Evolutionary conservation across 1,140 invertebrate genomes (phyloP).

Genomic region (Hypothenemus hampei): DNA sequence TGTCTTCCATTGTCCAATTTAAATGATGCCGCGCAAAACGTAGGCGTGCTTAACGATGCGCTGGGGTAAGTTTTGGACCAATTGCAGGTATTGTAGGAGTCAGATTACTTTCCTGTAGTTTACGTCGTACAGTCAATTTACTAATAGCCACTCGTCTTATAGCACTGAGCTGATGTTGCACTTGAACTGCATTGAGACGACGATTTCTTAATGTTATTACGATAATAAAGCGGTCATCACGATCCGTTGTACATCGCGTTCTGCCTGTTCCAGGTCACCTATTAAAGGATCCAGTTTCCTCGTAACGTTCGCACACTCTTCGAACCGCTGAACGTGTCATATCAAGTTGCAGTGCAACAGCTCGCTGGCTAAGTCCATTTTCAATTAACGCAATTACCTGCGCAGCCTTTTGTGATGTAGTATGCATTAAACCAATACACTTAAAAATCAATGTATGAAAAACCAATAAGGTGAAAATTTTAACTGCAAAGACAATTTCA

Average conservation of each 20-base stretch:
- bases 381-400: constrained; percentile 27
- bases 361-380: constrained; percentile 28
- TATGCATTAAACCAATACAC: constrained; percentile 26
- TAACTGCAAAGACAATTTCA: constrained; percentile 1
- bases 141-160: constrained; percentile 20
- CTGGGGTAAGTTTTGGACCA: constrained; percentile 6
- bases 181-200: constrained; percentile 21
- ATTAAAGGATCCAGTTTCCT: constrained; percentile 21
- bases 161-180: constrained; percentile 18
- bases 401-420: constrained; percentile 22
- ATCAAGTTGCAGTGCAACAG: constrained; percentile 18
- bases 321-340: neutral
- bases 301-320: too few species aligned
- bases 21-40: constrained; percentile 22
- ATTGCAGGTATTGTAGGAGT: constrained; percentile 8
- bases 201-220: constrained; percentile 25
- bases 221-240: constrained; percentile 25
- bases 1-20: constrained; percentile 12
- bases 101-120: constrained; percentile 13
- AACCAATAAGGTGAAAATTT: constrained; percentile 8
- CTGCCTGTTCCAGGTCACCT: constrained; percentile 16
- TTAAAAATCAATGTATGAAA: constrained; percentile 18
- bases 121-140: constrained; percentile 21
- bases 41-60: constrained; percentile 12
- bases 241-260: constrained; percentile 15